Percentiles rank a stretch among this genome's conserved stretches.
phyloP scores from a whole-genome alignment of 1,140 invertebrate species.

The Musca vetustissima region DNA sequence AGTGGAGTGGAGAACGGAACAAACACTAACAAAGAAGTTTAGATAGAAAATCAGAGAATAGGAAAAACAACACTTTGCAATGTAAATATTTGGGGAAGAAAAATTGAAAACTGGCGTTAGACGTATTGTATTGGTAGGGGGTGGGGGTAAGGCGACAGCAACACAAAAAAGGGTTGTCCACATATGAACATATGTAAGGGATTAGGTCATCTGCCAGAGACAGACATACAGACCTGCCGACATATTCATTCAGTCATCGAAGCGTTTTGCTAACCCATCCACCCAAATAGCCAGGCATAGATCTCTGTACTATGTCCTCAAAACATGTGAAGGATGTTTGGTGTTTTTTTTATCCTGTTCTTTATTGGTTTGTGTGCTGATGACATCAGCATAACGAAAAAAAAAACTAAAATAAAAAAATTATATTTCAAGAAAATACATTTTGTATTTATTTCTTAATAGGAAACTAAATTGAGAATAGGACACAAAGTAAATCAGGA shows the following conservation, averaged over 20 bases:
- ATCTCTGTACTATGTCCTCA: too few species aligned
- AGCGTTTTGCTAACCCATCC: not conserved
- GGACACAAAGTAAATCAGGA: not conserved
- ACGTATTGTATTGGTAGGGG: too few species aligned
- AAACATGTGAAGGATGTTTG: not conserved
- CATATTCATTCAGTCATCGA: not conserved
- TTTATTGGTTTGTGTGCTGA: not conserved
- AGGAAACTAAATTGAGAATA: too few species aligned
- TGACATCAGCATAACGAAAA: conserved; percentile 9
- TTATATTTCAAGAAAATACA: not conserved
- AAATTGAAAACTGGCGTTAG: conserved; percentile 5
- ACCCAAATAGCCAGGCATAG: too few species aligned
- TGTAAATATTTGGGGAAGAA: conserved; percentile 19
- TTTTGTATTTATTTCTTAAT: too few species aligned
- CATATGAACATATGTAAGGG: too few species aligned
- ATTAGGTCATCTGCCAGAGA: conserved; percentile 9
- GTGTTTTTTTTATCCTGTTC: not conserved
- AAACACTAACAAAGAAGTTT: conserved; percentile 13
- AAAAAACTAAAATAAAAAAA: not conserved
- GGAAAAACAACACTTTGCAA: conserved; percentile 13
- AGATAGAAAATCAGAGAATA: conserved; percentile 2
- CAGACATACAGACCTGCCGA: not conserved
- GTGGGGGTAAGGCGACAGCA: not conserved
- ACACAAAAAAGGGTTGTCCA: conserved; percentile 9
- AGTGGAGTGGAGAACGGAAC: too few species aligned